Base-by-base conservation (phyloP, 2,797 vertebrate species). In the Brachymystax lenok region DNA sequence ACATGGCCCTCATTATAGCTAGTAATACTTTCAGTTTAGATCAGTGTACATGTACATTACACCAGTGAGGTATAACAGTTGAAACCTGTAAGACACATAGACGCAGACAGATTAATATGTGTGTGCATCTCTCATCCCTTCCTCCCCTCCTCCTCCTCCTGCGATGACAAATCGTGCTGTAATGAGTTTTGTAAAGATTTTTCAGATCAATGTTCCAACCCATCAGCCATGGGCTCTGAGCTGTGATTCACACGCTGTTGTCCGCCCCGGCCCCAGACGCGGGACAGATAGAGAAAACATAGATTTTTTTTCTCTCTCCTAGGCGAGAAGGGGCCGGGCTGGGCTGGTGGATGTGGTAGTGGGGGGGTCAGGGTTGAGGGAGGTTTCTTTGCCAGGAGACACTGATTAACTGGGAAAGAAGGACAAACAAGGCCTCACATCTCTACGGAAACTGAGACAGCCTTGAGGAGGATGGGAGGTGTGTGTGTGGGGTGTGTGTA, bases 131-230 rank as follows among this genome's bases (percentile, higher is more conserved):
- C 82, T 83, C 81, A 73, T 78, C 79, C 17, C 50, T 5, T 78
- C 3, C 17, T 0, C 30, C 40, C 40, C 40, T 30, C 21, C 69
- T 46, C n/a, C 8, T n/a, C 74, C 61, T 76, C 77, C 76, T 80
- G 81, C 61, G 73, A 90, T 92, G 93, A 93, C 91, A 90, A 90
- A 90, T 92, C 83, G 85, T 68, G 77, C 87, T 83, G 88, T 94
- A 93, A 95, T 94, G 93, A 94, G 87, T 93, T 94, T 83, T 85
- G 83, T 90, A 94, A 94, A 92, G 94, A 95, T 94, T 94, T 94
- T 87, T 77, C 54, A 81, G 89, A 94, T 94, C 92, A 74, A 95
- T 94, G 89, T 82, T 84, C 92, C 90, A 91, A 92, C 93, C 91
- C 90, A 89, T 91, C 91, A 89, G 79, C 84, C 79, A 74, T 88